These are phyloP conservation scores for Operophtera brumata DNA, from an alignment of 2,888 invertebrate genomes.

Conservation along the genomic window DNA sequence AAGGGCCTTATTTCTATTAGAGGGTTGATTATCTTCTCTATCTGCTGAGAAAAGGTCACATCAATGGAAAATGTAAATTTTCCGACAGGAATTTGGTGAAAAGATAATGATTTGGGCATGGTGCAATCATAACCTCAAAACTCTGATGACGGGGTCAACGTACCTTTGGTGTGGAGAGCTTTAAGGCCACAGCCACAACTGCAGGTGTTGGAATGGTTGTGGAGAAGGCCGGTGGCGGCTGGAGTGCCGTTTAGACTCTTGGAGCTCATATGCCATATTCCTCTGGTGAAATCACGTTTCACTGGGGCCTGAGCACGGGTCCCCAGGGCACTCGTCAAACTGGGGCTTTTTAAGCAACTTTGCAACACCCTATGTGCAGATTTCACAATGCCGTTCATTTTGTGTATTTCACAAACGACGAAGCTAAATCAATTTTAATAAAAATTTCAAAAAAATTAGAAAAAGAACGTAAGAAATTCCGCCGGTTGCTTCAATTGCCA, in stretches of 20 bases:
- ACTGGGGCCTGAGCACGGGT: conserved; percentile 65
- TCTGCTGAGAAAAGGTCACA: conserved; percentile 47
- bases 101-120: conserved; percentile 40
- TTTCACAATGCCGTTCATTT: conserved; percentile 86
- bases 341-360: conserved; percentile 61
- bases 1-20: conserved; percentile 58
- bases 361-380: conserved; percentile 78
- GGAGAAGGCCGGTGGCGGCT: conserved; percentile 61
- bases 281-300: conserved; percentile 84
- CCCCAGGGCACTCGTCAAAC: conserved; percentile 60
- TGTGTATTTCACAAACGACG: conserved; percentile 36
- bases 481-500: conserved; percentile 33
- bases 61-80: conserved; percentile 9
- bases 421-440: conserved; percentile 6
- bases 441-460: conserved; percentile 42
- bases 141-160: conserved; percentile 5
- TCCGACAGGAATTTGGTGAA: conserved; percentile 7
- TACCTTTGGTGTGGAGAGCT: conserved; percentile 87
- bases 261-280: conserved; percentile 87
- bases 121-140: conserved; percentile 72
- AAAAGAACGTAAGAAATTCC: conserved; percentile 30
- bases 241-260: conserved; percentile 60
- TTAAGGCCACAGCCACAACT: conserved; percentile 85
- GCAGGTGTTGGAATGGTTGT: conserved; percentile 83
- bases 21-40: conserved; percentile 45